Base-by-base conservation (phyloP, 1,140 invertebrate genomes). In the Fopius arisanus region DNA sequence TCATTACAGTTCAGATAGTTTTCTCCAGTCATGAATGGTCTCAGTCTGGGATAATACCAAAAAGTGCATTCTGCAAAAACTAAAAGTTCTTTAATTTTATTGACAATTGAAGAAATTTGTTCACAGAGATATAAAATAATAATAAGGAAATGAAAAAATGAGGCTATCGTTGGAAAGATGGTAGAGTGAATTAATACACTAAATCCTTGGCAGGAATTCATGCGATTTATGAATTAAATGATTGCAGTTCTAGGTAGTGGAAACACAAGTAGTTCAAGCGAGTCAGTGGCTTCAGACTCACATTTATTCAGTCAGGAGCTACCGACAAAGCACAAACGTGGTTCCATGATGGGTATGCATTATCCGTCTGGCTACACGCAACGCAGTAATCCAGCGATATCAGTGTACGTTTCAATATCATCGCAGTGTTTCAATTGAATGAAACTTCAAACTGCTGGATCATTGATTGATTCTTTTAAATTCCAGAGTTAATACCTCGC, bases 201-300 rank as follows among this genome's bases (percentile, higher is more conserved):
- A n/a, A n/a, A n/a, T n/a, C n/a, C n/a, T n/a, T n/a, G n/a, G n/a
- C n/a, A n/a, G n/a, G n/a, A n/a, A n/a, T n/a, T n/a, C n/a, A n/a
- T n/a, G n/a, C n/a, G n/a, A n/a, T n/a, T n/a, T 63, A 63, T 31
- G 5, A n/a, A 26, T 66, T 16, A 3, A 41, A 3, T 5, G 21
- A 54, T 10, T 65, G 54, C 26, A 84, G 81, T 85, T 70, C 70
- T 82, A 40, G 81, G 78, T 0, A 79, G 83, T 77, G 84, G 83
- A 9, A 92, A 91, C 75, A 92, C 91, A 0, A 93, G 92, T 78
- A 93, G 93, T 87, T 93, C 92, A 19, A 93, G 92, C 82, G 93
- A 94, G 84, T 94, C 93, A 16, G 91, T 94, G 4, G 92, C 92
- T 2, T 92, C 92, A 3, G 84, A 86, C 70, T 82, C 83, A 12